A percentile compares a stretch with the other conserved stretches of the same genome.
phyloP scores from a whole-genome alignment of 2,888 invertebrate genomes.

The Nematopogon swammerdamellus region DNA sequence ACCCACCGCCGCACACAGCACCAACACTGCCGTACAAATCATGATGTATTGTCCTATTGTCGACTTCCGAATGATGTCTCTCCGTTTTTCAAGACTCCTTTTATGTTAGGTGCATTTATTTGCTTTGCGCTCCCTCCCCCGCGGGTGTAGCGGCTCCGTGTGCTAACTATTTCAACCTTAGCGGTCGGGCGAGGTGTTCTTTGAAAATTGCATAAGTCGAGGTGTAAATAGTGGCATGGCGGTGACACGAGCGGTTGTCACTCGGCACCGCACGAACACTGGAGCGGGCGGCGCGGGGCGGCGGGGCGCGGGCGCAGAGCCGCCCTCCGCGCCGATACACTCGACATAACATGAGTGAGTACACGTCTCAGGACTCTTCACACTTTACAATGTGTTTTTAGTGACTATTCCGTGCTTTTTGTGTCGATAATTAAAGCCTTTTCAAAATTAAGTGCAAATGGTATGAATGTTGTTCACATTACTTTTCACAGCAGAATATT shows the following conservation, averaged over 20 bases:
- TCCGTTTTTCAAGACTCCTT: constrained; percentile 39
- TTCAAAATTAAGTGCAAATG: no score
- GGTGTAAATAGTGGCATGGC: constrained; percentile 39
- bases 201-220: constrained; percentile 48
- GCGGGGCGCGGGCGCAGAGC: no score
- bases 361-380: no score
- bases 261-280: background rate
- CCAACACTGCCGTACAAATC: constrained; percentile 3
- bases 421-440: no score
- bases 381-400: no score
- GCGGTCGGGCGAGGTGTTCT: constrained; percentile 44
- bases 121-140: constrained; percentile 51
- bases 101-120: constrained; percentile 52
- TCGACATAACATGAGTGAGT: no score
- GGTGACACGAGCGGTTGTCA: background rate
- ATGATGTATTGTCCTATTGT: constrained; percentile 12
- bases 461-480: no score
- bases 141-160: constrained; percentile 36
- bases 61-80: constrained; percentile 37
- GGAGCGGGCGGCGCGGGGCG: background rate
- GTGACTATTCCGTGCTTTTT: no score
- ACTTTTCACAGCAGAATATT: no score
- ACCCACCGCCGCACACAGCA: constrained; percentile 14
- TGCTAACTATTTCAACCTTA: constrained; percentile 56
- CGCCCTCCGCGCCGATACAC: no score